Conservation (phyloP, 2,113 vertebrate genomes). For the Sebastes schlegelii region DNA sequence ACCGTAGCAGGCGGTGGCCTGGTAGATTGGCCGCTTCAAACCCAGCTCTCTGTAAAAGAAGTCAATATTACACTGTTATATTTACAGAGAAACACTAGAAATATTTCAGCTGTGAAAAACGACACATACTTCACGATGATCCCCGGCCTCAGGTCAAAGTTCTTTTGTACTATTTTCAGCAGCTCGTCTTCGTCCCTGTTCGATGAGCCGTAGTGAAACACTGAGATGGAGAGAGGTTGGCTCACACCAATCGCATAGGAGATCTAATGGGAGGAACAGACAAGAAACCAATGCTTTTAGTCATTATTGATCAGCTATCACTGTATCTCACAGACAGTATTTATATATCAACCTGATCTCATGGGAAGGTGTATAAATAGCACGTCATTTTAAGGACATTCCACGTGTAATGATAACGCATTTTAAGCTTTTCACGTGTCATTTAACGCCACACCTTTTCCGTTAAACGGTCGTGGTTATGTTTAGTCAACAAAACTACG, state of each 20-base stretch:
- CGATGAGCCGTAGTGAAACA: conserved; percentile 85
- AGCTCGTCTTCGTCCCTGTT: conserved; percentile 80
- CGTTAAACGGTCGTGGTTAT: no score
- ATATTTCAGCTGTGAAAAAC: neutral
- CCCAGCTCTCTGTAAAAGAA: conserved; percentile 77
- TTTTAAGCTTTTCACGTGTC: no score
- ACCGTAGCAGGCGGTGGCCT: conserved; percentile 83
- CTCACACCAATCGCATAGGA: conserved; percentile 83
- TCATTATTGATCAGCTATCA: neutral
- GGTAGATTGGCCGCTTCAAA: conserved; percentile 83
- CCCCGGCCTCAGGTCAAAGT: conserved; percentile 85
- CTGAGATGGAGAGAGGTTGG: conserved; percentile 80
- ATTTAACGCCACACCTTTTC: no score
- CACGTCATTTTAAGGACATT: no score
- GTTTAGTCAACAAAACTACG: no score
- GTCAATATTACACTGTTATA: neutral
- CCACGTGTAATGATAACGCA: no score
- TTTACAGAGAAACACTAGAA: neutral
- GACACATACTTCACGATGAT: conserved; percentile 80
- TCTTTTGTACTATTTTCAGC: conserved; percentile 81
- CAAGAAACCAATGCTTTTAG: neutral
- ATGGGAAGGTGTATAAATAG: no score
- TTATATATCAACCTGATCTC: no score
- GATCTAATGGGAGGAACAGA: conserved; percentile 60
- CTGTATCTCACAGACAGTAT: no score